phyloP scores from a whole-genome alignment of 2,888 invertebrate species.

The Xylocampa areola region DNA sequence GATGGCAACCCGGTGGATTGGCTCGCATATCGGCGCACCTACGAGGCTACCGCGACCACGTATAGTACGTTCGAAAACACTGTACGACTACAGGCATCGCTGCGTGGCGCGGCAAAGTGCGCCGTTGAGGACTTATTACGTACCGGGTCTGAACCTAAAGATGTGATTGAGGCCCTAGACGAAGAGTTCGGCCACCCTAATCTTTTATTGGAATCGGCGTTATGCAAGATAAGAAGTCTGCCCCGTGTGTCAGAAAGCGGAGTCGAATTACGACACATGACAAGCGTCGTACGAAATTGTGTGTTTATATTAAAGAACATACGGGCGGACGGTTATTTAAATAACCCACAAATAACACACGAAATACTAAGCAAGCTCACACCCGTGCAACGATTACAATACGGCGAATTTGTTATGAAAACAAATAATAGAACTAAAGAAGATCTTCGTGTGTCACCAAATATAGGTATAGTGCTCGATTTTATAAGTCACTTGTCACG shows the following conservation, averaged over 20 bases:
- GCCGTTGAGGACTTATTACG: neutral
- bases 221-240: neutral
- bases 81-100: neutral
- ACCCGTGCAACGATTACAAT: no score
- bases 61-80: neutral
- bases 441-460: neutral
- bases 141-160: neutral
- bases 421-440: no score
- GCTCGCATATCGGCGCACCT: neutral
- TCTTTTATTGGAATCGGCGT: neutral
- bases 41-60: conserved; percentile 4
- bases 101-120: conserved; percentile 1
- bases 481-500: neutral
- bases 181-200: no score
- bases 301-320: neutral
- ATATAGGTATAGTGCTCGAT: neutral
- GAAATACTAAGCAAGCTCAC: no score
- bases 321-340: neutral
- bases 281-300: neutral
- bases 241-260: neutral
- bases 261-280: no score
- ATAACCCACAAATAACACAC: no score
- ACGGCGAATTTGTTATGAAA: no score
- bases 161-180: neutral
- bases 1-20: conserved; percentile 1